Percentiles rank a stretch among this genome's conserved stretches.
These are phyloP conservation scores for Poliocrania exsul DNA, from an alignment of 2,797 vertebrate species.

Conservation along the genomic window DNA sequence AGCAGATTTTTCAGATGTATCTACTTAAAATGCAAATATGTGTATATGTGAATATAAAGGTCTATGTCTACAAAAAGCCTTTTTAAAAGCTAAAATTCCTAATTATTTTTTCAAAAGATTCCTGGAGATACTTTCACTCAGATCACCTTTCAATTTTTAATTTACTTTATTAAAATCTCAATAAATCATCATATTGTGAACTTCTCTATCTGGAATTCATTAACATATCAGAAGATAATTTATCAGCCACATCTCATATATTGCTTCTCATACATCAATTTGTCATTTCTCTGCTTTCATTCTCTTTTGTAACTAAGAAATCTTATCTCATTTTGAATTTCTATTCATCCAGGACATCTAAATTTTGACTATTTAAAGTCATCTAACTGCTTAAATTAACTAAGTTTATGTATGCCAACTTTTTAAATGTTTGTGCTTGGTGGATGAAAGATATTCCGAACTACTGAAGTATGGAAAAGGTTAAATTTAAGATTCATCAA, in stretches of 20 bases:
- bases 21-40: slow-evolving; percentile 3
- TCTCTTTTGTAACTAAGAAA: slow-evolving; percentile 25
- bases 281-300: slow-evolving; percentile 50
- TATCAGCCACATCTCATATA: slow-evolving; percentile 61
- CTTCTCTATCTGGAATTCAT: slow-evolving; percentile 49
- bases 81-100: slow-evolving; percentile 22
- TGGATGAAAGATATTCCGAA: not conserved
- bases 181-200: slow-evolving; percentile 44
- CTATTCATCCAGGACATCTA: not conserved
- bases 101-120: slow-evolving; percentile 47
- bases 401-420: not conserved
- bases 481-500: not conserved
- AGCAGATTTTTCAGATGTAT: not conserved
- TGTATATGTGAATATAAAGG: not conserved
- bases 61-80: slow-evolving; percentile 12
- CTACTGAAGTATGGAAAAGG: not conserved
- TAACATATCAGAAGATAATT: slow-evolving; percentile 69
- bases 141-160: slow-evolving; percentile 54
- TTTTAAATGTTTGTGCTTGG: not conserved
- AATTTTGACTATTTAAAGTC: not conserved
- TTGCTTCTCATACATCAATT: slow-evolving; percentile 53
- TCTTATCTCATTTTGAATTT: slow-evolving; percentile 11
- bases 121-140: slow-evolving; percentile 21
- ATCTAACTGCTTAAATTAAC: not conserved
- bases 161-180: slow-evolving; percentile 53